Base-by-base conservation (phyloP, 1,140 invertebrate genomes). In the Drosophila navojoa region DNA sequence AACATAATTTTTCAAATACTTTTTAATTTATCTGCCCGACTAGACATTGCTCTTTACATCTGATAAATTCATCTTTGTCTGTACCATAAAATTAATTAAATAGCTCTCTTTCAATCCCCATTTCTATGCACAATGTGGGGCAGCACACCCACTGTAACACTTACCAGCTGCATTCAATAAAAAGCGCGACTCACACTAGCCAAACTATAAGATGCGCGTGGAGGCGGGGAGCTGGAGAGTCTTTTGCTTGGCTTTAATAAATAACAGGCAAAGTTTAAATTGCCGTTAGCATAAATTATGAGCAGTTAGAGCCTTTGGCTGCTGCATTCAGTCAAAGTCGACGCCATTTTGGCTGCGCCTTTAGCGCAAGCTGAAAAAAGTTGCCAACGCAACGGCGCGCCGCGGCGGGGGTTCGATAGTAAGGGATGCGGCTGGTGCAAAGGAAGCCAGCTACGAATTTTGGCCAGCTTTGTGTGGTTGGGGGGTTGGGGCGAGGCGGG, bases 261-360 rank as follows among this genome's bases (percentile, higher is more conserved):
- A 86, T 87, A 86, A 86, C 82, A 81, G 84, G 68, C 75, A 32
- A 87, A 86, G 82, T 86, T 87, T 82, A 86, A 86, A 87, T 86
- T 86, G 82, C 82, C 82, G 82, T 86, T 86, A 86, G 82, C 82
- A 86, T 87, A 87, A 86, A 86, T 87, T 86, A 86, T 86, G 79
- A 86, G 79, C 76, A 87, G 82, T 87, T 79, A 79, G 79, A 81
- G 79, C 57, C 54, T 64, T 70, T 75, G 54, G 59, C 55, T 60
- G 81, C 71, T 74, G 72, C 60, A 67, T 72, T 78, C 80, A 84
- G 61, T 70, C 79, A 82, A 73, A 57, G 79, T 52, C 76, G 78
- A 73, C 76, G 76, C 80, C 71, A 67, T 67, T 75, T 75, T 79
- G 79, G 76, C 71, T 7, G 38, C 63, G 29, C 42, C 57, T 54